Conservation (phyloP, 2,113 vertebrate species). For the Scolopax mira region DNA sequence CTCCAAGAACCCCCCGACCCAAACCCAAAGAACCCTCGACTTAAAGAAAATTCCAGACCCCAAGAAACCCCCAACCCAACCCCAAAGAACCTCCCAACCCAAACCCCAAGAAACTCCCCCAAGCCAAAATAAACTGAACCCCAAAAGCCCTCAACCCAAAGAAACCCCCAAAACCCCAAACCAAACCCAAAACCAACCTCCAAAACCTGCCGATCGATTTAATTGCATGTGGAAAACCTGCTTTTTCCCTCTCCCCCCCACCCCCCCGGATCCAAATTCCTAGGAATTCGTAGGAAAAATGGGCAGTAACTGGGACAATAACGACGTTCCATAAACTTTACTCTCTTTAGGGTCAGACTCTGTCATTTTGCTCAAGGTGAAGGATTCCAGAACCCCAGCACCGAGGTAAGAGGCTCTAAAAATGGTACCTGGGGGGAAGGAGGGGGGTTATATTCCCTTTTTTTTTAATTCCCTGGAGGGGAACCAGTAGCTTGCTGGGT, state of each 20-base stretch:
- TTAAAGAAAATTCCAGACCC: no score
- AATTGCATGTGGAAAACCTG: fast-evolving
- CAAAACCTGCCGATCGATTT: fast-evolving
- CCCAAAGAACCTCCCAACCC: no score
- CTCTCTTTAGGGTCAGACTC: slow-evolving; percentile 84
- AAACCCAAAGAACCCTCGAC: no score
- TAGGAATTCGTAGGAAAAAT: fast-evolving
- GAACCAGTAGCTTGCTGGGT: neutral
- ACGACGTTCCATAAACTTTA: neutral
- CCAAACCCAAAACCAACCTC: no score
- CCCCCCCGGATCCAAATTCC: fast-evolving
- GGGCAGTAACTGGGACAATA: fast-evolving
- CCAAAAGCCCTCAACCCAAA: no score
- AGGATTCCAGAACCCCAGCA: slow-evolving; percentile 80
- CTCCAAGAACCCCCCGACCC: no score
- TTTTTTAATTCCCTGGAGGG: neutral
- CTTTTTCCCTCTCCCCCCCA: neutral
- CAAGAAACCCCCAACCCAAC: no score
- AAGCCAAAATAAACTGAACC: no score
- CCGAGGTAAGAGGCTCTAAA: slow-evolving; percentile 76
- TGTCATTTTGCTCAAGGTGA: slow-evolving; percentile 89
- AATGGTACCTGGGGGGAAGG: neutral
- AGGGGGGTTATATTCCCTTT: neutral
- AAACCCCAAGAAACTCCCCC: no score
- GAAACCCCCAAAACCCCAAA: neutral